Evolutionary conservation across 53 echinoderm and acorn worm genomes (phyloP).

Genomic region (Arbacia lixula): DNA sequence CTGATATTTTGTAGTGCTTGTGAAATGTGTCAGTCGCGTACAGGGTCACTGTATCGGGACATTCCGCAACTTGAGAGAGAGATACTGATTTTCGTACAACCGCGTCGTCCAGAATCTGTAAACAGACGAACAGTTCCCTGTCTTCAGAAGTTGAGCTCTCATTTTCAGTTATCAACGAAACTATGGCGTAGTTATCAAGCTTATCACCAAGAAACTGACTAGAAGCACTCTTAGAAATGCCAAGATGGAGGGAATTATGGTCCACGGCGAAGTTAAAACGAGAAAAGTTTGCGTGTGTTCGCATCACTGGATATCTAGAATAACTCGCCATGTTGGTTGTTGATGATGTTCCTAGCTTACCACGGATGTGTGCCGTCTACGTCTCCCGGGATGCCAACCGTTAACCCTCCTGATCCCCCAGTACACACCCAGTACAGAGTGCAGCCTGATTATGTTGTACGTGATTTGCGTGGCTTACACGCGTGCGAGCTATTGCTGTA

Average conservation of each 20-base stretch:
- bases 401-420: no score
- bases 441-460: no score
- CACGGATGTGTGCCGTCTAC: no score
- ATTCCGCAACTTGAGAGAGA: slow-evolving; percentile 84
- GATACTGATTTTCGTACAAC: slow-evolving; percentile 80
- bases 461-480: no score
- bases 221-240: slow-evolving; percentile 84
- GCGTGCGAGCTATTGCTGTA: no score
- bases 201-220: slow-evolving; percentile 84
- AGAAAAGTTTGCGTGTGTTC: slow-evolving; percentile 84
- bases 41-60: slow-evolving; percentile 76
- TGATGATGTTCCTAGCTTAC: no score
- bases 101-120: slow-evolving; percentile 87
- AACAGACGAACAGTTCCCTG: slow-evolving; percentile 80
- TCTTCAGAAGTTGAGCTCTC: slow-evolving; percentile 57
- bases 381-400: no score
- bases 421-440: no score
- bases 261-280: slow-evolving; percentile 88
- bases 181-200: slow-evolving; percentile 78
- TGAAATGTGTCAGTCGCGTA: slow-evolving; percentile 90
- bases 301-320: slow-evolving; percentile 23
- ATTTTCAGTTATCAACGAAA: slow-evolving; percentile 76
- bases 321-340: no score
- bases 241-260: slow-evolving; percentile 88
- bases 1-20: slow-evolving; percentile 81